A percentile compares a stretch with the other conserved stretches of the same genome.
These are phyloP conservation scores for Dolichomitus sp. DNA, from an alignment of 2,888 invertebrate genomes.

Conservation along the genomic window DNA sequence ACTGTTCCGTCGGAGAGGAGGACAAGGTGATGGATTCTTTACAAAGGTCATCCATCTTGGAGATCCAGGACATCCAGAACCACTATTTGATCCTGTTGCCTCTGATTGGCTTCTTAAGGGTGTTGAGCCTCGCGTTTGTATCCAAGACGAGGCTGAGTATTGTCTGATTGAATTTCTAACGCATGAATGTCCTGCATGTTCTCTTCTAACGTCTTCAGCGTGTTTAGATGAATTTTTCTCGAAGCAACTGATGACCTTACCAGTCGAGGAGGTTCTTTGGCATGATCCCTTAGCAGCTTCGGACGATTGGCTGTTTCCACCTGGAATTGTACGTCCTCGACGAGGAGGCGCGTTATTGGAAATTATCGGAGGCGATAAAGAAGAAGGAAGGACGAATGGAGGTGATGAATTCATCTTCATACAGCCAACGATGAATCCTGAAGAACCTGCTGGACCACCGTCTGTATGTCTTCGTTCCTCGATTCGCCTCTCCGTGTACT, in stretches of 20 bases:
- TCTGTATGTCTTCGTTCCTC: conserved; percentile 81
- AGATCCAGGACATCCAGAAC: conserved; percentile 62
- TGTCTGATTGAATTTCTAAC: conserved; percentile 60
- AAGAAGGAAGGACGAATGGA: background rate
- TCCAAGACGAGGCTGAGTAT: conserved; percentile 17
- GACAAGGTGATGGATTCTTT: conserved; percentile 74
- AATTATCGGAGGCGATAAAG: background rate
- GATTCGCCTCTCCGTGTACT: conserved; percentile 79
- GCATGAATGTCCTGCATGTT: conserved; percentile 65
- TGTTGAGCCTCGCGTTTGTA: background rate
- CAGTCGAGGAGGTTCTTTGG: background rate
- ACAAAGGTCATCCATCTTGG: conserved; percentile 77
- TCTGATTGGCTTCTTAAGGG: background rate
- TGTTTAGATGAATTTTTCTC: conserved; percentile 1
- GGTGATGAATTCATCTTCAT: background rate
- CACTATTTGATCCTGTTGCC: conserved; percentile 59
- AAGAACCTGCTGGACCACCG: conserved; percentile 70
- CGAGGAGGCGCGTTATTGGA: background rate
- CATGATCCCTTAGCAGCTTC: background rate
- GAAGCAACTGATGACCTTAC: conserved; percentile 3
- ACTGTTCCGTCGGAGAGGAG: conserved; percentile 55
- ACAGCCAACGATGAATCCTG: background rate
- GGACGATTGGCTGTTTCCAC: conserved; percentile 2
- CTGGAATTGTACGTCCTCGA: conserved; percentile 23
- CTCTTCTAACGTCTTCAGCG: conserved; percentile 1